Percentiles rank a stretch among this genome's conserved stretches.
These are phyloP conservation scores for Menidia menidia DNA, from an alignment of 2,797 vertebrate genomes.

Conservation along the genomic window DNA sequence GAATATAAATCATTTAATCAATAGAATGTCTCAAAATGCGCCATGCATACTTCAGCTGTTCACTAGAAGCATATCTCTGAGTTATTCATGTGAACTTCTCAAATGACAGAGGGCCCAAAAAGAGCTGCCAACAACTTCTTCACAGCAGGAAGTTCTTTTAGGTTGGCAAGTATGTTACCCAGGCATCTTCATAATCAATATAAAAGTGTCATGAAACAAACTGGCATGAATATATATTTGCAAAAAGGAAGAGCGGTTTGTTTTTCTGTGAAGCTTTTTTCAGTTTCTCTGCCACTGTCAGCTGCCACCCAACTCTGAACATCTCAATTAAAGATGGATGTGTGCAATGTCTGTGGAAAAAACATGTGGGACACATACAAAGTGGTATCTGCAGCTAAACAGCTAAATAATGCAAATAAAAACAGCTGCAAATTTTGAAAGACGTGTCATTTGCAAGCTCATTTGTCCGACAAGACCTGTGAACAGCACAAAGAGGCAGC, in stretches of 20 bases:
- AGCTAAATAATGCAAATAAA: slow-evolving; percentile 27
- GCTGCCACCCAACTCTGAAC: slow-evolving; percentile 14
- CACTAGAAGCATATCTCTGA: slow-evolving; percentile 5
- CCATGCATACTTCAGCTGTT: slow-evolving; percentile 4
- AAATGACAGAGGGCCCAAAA: slow-evolving; percentile 30
- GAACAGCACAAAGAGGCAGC: slow-evolving; percentile 46
- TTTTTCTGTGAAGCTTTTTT: slow-evolving; percentile 17
- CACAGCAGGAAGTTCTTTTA: slow-evolving; percentile 33
- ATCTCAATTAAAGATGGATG: slow-evolving; percentile 28
- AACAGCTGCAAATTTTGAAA: slow-evolving; percentile 33
- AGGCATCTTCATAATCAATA: slow-evolving; percentile 53
- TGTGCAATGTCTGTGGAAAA: slow-evolving; percentile 11
- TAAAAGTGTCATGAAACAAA: slow-evolving; percentile 41
- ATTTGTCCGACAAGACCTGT: slow-evolving; percentile 56
- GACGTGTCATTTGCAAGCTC: slow-evolving; percentile 44
- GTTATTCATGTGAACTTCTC: slow-evolving; percentile 26
- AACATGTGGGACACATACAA: slow-evolving; percentile 27
- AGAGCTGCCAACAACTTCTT: slow-evolving; percentile 28
- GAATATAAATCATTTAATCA: not conserved
- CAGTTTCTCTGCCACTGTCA: too few relatives aligned
- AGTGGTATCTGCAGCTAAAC: slow-evolving; percentile 39
- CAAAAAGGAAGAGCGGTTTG: slow-evolving; percentile 18
- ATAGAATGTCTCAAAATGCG: slow-evolving; percentile 8
- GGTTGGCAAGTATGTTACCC: slow-evolving; percentile 40
- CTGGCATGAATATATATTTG: slow-evolving; percentile 27